Conservation (phyloP, 1,140 invertebrate genomes). For the Antheraea mylitta region DNA sequence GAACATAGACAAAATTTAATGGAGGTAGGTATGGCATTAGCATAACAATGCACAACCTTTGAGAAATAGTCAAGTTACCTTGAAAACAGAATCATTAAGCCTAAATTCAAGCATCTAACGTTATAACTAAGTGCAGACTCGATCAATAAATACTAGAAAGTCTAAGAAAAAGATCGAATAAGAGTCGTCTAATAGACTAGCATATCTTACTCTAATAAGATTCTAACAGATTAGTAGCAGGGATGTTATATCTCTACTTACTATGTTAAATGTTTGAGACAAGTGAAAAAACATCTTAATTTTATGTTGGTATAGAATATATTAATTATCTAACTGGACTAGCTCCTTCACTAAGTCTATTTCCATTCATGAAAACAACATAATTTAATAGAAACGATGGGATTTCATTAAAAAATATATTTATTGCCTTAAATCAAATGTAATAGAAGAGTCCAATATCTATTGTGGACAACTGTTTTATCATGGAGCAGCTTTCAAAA, state of each 20-base stretch:
- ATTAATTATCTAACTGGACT: conserved; percentile 65
- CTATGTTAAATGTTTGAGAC: conserved; percentile 50
- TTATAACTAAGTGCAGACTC: neutral
- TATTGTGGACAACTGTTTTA: too few relatives aligned
- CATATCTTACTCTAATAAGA: conserved; percentile 34
- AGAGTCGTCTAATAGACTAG: neutral
- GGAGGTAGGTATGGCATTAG: too few relatives aligned
- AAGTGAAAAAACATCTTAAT: conserved; percentile 38
- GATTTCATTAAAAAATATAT: neutral
- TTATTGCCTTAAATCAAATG: neutral
- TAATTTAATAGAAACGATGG: conserved; percentile 6
- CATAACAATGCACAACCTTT: too few relatives aligned
- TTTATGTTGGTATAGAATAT: conserved; percentile 55
- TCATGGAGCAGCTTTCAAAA: too few relatives aligned
- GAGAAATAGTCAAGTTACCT: too few relatives aligned
- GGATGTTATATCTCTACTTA: conserved; percentile 18
- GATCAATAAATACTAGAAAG: neutral
- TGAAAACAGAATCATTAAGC: too few relatives aligned
- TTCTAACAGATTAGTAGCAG: conserved; percentile 14
- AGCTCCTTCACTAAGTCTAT: conserved; percentile 67
- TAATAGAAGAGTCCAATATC: neutral
- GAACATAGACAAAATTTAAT: too few relatives aligned
- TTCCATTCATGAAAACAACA: conserved; percentile 12
- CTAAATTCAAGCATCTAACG: too few relatives aligned
- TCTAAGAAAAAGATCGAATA: neutral